Conservation (phyloP, 2,888 invertebrate species). For the Drosophila neutralis region DNA sequence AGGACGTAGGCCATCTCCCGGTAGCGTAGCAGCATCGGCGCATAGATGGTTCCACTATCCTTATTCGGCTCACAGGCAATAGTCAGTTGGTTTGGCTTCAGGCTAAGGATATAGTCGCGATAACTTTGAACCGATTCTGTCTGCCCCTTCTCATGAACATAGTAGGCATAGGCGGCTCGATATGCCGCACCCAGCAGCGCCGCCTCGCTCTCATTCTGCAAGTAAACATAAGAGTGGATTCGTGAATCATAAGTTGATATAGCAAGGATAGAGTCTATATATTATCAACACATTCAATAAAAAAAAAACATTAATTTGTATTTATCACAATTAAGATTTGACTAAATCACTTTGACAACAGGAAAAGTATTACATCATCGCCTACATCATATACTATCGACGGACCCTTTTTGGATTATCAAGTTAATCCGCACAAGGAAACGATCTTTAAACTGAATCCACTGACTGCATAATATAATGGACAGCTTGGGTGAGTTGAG, state of each 20-base stretch:
- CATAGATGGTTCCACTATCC: conserved; percentile 90
- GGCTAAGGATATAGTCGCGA: conserved; percentile 80
- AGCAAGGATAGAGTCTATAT: background rate
- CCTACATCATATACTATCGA: background rate
- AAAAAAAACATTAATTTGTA: background rate
- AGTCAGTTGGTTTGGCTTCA: conserved; percentile 84
- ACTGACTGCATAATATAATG: background rate
- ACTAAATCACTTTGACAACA: background rate
- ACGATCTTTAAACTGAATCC: background rate
- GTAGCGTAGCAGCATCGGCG: conserved; percentile 90
- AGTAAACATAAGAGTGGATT: background rate
- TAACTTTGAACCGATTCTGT: conserved; percentile 65
- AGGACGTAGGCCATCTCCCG: conserved; percentile 85
- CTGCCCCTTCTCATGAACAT: conserved; percentile 66
- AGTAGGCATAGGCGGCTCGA: conserved; percentile 88
- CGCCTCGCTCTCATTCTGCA: conserved; percentile 92
- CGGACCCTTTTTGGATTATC: background rate
- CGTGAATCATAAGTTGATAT: background rate
- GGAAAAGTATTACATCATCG: too few species aligned
- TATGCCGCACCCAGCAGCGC: conserved; percentile 94
- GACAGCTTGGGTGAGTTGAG: background rate
- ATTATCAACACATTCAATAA: background rate
- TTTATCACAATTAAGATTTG: background rate
- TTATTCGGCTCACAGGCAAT: conserved; percentile 90
- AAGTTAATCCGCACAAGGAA: background rate